Base-by-base conservation (phyloP, 2,113 vertebrate genomes). In the Lampris megalopsis region DNA sequence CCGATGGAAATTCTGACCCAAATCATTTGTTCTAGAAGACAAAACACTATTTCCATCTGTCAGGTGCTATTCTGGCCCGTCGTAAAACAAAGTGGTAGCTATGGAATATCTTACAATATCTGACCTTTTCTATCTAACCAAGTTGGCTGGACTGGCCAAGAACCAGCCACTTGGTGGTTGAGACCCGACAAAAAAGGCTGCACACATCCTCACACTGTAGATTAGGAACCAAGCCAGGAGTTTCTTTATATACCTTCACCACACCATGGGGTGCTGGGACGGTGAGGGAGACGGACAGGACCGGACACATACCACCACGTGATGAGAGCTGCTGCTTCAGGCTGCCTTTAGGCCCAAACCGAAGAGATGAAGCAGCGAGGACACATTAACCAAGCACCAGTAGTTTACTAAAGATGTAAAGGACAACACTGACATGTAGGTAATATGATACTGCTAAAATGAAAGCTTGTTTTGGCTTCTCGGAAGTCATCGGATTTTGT, bases 261-360 rank as follows among this genome's bases (percentile, higher is more conserved):
- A 67, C 68, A 67, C 84, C 86, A 79, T 81, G 6, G 71, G 36
- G 48, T 58, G 50, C 4, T 42, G n/a, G 49, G 77, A 80, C 66
- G 48, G 64, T 73, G 50, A 53, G 57, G 61, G 68, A 45, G 47
- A 24, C 5, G 24, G 11, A 43, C 7, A 45, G 59, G 59, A 37
- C 9, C 49, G 10, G 4, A 64, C 49, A 48, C 9, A 47, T 35
- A 47, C 47, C 63, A 43, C 41, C 35, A 67, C 42, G 43, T 6
- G 4, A 38, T 65, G 43, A 45, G 13, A 45, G 43, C 4, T 45
- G 43, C 43, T 45, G 43, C 7, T 45, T 45, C 7, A 4, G 7
- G 4, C 43, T 6, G 43, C 43, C 4, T 5, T 6, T 45, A 4
- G 43, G 43, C 7, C 4, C 7, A 45, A 45, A 45, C n/a, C n/a